Evolutionary conservation across 2,113 vertebrate species (phyloP).

Genomic region (Leiothrix lutea): DNA sequence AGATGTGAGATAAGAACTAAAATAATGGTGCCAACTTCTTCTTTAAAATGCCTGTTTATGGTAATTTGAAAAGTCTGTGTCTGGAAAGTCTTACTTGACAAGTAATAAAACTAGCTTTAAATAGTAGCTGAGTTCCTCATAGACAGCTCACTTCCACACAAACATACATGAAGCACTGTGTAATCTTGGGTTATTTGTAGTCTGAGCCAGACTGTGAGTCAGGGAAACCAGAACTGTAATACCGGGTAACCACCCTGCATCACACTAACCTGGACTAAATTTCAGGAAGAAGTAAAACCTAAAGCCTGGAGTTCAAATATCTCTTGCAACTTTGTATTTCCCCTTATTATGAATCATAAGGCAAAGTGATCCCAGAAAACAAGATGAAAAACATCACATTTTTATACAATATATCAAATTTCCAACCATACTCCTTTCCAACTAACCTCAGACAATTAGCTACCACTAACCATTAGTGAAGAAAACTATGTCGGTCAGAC

Average conservation of each 20-base stretch:
- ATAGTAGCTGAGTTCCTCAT: not conserved
- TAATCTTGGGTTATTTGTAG: not conserved
- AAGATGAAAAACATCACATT: not conserved
- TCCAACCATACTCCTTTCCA: not conserved
- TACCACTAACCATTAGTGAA: not conserved
- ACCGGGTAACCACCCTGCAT: not conserved
- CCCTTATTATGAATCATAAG: not conserved
- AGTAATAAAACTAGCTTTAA: not conserved
- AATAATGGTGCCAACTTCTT: not conserved
- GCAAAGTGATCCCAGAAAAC: not conserved
- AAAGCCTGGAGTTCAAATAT: not conserved
- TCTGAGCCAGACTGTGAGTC: not conserved
- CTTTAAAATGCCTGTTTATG: not conserved
- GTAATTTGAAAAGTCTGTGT: not conserved
- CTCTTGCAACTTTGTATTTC: not conserved
- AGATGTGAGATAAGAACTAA: not conserved
- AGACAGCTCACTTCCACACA: not conserved
- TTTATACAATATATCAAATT: not conserved
- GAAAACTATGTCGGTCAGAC: not conserved
- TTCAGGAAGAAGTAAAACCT: not conserved
- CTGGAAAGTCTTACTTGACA: not conserved
- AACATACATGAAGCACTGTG: fast-evolving
- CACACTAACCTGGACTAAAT: not conserved
- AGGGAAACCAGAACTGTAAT: not conserved
- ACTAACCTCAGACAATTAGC: not conserved